Conservation (phyloP, 2,888 invertebrate species). For the Melipona bicolor region DNA sequence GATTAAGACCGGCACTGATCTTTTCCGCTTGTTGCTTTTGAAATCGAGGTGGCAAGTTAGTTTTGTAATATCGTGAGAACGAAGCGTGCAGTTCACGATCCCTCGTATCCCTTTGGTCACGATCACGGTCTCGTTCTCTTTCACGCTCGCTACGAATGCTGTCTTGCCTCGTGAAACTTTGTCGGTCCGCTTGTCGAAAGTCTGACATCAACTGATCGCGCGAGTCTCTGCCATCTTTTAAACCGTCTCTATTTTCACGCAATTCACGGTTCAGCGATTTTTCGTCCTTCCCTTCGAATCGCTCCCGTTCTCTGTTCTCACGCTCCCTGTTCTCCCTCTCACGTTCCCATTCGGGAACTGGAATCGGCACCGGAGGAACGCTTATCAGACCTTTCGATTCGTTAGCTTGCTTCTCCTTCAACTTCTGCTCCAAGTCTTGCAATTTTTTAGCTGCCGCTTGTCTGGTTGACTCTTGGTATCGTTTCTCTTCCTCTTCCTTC, state of each 20-base stretch:
- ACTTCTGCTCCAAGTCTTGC: slow-evolving; percentile 89
- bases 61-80: slow-evolving; percentile 91
- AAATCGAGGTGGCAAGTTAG: slow-evolving; percentile 94
- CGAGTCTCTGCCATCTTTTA: slow-evolving; percentile 63
- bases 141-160: slow-evolving; percentile 68
- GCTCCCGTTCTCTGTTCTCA: slow-evolving; percentile 80
- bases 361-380: slow-evolving; percentile 84
- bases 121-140: slow-evolving; percentile 78
- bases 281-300: slow-evolving; percentile 79
- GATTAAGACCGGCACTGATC: slow-evolving; percentile 73
- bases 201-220: slow-evolving; percentile 62
- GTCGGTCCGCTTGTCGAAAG: slow-evolving; percentile 67
- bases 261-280: slow-evolving; percentile 53
- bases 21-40: slow-evolving; percentile 90
- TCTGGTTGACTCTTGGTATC: slow-evolving; percentile 88
- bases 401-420: slow-evolving; percentile 86
- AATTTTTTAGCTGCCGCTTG: slow-evolving; percentile 88
- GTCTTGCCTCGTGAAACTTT: slow-evolving; percentile 69
- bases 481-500: slow-evolving; percentile 95
- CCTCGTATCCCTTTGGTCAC: slow-evolving; percentile 83
- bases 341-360: slow-evolving; percentile 86
- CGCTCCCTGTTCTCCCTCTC: slow-evolving; percentile 83
- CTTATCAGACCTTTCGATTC: slow-evolving; percentile 84
- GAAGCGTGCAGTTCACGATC: slow-evolving; percentile 83
- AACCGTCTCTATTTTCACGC: slow-evolving; percentile 50